These are phyloP conservation scores for Corythornis vintsioides DNA, from an alignment of 2,113 vertebrate genomes.

Conservation along the genomic window DNA sequence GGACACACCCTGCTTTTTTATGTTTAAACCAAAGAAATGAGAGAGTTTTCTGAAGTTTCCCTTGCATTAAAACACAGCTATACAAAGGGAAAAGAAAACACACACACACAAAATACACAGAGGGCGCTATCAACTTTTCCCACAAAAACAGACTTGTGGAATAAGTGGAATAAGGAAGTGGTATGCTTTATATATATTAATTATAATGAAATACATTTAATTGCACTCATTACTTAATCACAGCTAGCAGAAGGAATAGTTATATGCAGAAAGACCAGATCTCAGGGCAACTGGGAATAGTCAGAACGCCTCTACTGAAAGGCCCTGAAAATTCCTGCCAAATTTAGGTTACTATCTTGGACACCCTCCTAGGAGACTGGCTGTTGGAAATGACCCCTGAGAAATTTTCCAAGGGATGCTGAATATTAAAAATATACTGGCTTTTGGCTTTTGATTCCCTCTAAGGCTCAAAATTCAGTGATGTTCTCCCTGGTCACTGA, in stretches of 20 bases:
- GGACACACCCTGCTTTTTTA: neutral
- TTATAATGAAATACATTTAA: neutral
- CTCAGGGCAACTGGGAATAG: neutral
- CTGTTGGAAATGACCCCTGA: neutral
- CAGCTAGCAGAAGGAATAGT: neutral
- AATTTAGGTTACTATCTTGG: neutral
- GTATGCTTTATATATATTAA: neutral
- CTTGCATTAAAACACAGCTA: neutral
- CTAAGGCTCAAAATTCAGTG: neutral
- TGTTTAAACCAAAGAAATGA: neutral
- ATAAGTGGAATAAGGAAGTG: neutral
- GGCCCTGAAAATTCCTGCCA: neutral
- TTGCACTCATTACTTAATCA: neutral
- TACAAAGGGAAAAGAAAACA: neutral
- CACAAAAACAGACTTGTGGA: neutral
- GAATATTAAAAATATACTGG: neutral
- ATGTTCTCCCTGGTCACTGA: neutral
- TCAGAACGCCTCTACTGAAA: neutral
- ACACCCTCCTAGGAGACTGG: neutral
- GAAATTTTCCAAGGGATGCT: neutral
- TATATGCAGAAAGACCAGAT: neutral
- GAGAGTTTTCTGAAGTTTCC: neutral
- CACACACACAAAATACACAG: neutral
- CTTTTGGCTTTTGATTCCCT: neutral
- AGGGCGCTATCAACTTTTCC: neutral